A percentile compares a stretch with the other conserved stretches of the same genome.
phyloP scores from a whole-genome alignment of 64 coral and sea anemone species.

The Porites australiensis region DNA sequence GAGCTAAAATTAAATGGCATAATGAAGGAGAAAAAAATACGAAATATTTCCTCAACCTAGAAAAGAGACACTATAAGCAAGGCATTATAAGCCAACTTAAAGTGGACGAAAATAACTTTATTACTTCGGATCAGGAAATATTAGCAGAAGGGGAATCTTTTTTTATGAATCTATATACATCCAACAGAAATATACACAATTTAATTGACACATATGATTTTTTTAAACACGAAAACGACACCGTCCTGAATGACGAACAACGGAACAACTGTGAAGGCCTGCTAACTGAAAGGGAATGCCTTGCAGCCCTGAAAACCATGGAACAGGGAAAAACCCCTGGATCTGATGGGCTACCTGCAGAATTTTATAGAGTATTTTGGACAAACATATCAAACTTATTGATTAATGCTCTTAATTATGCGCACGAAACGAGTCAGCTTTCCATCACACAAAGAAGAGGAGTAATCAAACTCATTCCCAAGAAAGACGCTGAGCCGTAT shows the following conservation, averaged over 20 bases:
- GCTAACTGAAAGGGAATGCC: background rate
- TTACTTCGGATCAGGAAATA: too few species aligned
- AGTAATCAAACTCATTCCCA: constrained; percentile 25
- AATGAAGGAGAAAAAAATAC: too few species aligned
- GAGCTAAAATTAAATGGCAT: too few species aligned
- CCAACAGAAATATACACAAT: too few species aligned
- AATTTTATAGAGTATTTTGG: background rate
- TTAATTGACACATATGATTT: too few species aligned
- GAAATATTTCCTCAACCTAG: too few species aligned
- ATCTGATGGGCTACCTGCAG: background rate
- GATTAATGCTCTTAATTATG: background rate
- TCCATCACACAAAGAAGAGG: constrained; percentile 22
- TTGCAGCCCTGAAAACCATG: background rate
- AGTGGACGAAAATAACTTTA: too few species aligned
- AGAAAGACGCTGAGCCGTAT: background rate
- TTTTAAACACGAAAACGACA: too few species aligned
- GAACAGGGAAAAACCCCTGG: background rate
- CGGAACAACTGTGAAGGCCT: background rate
- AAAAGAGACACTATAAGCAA: too few species aligned
- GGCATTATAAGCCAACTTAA: too few species aligned
- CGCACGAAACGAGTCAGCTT: background rate
- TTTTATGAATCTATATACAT: too few species aligned
- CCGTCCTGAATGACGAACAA: background rate
- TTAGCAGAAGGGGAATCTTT: too few species aligned
- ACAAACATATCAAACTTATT: background rate